Evolutionary conservation across 2,888 invertebrate species (phyloP).

Genomic region (Cephus pygmeus): DNA sequence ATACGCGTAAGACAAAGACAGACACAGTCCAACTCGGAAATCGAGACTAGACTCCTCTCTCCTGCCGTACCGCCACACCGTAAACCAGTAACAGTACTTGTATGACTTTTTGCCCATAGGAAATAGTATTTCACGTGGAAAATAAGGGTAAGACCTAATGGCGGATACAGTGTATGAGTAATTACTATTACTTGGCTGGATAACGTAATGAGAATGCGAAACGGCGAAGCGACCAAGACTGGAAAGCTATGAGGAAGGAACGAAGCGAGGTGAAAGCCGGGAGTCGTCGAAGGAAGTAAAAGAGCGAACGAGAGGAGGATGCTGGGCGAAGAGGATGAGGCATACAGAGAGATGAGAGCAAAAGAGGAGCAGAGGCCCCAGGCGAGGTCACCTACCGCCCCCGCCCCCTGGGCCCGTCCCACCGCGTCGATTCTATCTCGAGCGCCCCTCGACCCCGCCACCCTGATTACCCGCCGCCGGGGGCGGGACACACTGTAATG

Average conservation of each 20-base stretch:
- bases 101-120: neutral
- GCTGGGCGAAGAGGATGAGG: conserved; percentile 21
- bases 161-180: neutral
- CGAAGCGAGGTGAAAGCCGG: neutral
- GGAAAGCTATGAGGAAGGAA: neutral
- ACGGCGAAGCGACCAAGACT: neutral
- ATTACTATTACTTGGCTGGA: neutral
- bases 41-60: no score
- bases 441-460: conserved; percentile 41
- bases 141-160: neutral
- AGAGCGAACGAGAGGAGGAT: conserved; percentile 17
- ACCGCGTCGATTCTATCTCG: conserved; percentile 39
- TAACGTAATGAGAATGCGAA: neutral
- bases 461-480: conserved; percentile 64
- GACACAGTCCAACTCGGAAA: no score
- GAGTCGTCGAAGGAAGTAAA: neutral
- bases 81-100: neutral
- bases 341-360: conserved; percentile 26
- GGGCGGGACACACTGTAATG: conserved; percentile 64
- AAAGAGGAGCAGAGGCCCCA: conserved; percentile 56
- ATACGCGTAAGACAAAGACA: no score
- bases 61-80: neutral
- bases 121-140: neutral
- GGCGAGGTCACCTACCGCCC: conserved; percentile 65
- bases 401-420: conserved; percentile 41